A percentile compares a stretch with the other conserved stretches of the same genome.
Evolutionary conservation across 2,888 invertebrate genomes (phyloP).

Genomic region (Caenorhabditis plicata): DNA sequence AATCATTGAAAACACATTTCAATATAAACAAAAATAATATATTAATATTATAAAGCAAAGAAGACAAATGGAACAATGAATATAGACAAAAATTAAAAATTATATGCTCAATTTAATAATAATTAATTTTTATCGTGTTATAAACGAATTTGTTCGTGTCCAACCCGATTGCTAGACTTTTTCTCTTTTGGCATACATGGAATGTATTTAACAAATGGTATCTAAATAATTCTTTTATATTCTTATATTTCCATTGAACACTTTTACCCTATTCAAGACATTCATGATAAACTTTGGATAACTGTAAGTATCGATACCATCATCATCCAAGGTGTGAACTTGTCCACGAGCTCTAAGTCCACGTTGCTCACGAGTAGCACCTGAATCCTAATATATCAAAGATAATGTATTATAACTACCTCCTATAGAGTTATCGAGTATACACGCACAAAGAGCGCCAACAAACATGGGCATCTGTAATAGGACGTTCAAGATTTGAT

Average conservation of each 20-base stretch:
- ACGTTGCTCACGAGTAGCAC: constrained; percentile 59
- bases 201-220: constrained; percentile 44
- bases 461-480: constrained; percentile 62
- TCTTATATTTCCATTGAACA: background rate
- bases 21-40: too few species aligned
- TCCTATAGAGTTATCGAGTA: constrained; percentile 61
- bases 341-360: constrained; percentile 56
- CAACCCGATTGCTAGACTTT: constrained; percentile 29
- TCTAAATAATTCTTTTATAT: constrained; percentile 8
- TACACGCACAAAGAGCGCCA: constrained; percentile 62
- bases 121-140: too few species aligned
- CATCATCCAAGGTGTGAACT: constrained; percentile 48
- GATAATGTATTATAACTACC: constrained; percentile 13
- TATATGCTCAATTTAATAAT: too few species aligned
- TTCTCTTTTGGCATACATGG: constrained; percentile 57
- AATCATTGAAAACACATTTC: too few species aligned
- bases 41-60: too few species aligned
- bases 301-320: constrained; percentile 45
- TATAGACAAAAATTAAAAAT: too few species aligned
- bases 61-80: too few species aligned
- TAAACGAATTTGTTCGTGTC: constrained; percentile 22
- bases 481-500: constrained; percentile 51
- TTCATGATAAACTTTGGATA: constrained; percentile 47
- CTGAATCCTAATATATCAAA: constrained; percentile 12
- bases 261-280: constrained; percentile 38